A percentile compares a stretch with the other conserved stretches of the same genome.
phyloP scores from a whole-genome alignment of 2,113 vertebrate species.

The Redunca redunca region DNA sequence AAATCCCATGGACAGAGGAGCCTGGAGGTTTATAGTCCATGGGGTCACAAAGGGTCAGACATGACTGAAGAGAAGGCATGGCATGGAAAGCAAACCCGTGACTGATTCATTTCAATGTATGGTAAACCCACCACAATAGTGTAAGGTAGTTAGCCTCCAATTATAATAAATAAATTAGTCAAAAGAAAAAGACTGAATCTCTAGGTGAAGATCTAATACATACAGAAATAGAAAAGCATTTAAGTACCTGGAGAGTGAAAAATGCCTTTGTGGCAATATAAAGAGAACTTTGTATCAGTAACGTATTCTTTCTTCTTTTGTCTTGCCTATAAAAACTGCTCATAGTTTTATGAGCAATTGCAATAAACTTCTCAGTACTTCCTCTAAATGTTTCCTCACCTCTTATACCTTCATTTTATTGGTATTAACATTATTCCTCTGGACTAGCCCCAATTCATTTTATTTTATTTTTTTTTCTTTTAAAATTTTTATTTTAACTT shows the following conservation, averaged over 20 bases:
- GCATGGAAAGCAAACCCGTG: not conserved
- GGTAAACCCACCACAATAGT: not conserved
- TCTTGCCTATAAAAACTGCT: not conserved
- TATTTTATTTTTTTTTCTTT: too few relatives aligned
- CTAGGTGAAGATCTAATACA: not conserved
- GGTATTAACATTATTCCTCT: not conserved
- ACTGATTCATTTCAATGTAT: not conserved
- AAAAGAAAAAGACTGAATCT: not conserved
- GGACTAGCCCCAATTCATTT: not conserved
- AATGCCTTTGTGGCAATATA: not conserved
- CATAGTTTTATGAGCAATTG: not conserved
- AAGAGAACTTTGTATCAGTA: not conserved
- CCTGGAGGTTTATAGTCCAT: not conserved
- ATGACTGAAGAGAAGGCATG: not conserved
- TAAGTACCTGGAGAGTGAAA: not conserved
- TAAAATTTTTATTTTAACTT: too few relatives aligned
- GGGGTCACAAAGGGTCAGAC: not conserved
- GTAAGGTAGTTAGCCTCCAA: not conserved
- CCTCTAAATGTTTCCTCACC: not conserved
- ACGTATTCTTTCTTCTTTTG: not conserved
- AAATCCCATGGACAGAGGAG: not conserved
- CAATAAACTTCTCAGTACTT: not conserved
- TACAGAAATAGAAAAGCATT: not conserved
- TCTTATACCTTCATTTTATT: not conserved
- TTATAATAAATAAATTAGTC: not conserved